Base-by-base conservation (phyloP, 1,140 invertebrate genomes). In the Drosophila nikananu region DNA sequence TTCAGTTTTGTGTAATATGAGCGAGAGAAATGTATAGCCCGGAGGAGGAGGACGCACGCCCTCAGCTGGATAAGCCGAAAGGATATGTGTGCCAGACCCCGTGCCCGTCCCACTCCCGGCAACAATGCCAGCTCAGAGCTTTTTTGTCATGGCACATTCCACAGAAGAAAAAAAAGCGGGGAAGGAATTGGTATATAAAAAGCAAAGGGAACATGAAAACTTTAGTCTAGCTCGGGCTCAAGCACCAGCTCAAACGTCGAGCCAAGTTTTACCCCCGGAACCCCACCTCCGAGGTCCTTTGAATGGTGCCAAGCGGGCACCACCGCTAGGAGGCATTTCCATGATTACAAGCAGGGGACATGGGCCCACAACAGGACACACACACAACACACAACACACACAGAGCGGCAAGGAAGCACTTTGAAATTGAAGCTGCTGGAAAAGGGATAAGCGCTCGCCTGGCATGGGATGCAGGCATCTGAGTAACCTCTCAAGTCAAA, bases 1-100 rank as follows among this genome's bases (percentile, higher is more conserved):
- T 84, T 86, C 60, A 81, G 74, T 84, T 81, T 71, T 70, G 46
- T 72, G 82, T 81, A 86, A 86, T 63, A 30, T 61, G 67, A 86
- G 58, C 30, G 35, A 13, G 76, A n/a, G 61, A 72, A 77, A 84
- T 77, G 77, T 81, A 59, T 81, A 65, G 59, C 77, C 77, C 77
- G 35, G 44, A 84, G 81, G 77, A 77, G 66, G 46, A 81, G 5
- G 27, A n/a, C 72, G 63, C 48, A 72, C 67, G 73, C 77, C 80
- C 37, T 52, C 48, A 62, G 57, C 25, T 42, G 81, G 81, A 84
- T 84, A 84, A 78, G 82, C 82, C 67, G 60, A 77, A 72, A 54
- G 82, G 72, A 84, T 84, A 84, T 84, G 73, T 76, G 64, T 42
- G 27, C 52, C 75, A 58, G 54, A 58, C 21, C 35, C 62, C 60